Conservation (phyloP, 1,140 invertebrate species). For the Drosophila bocqueti region DNA sequence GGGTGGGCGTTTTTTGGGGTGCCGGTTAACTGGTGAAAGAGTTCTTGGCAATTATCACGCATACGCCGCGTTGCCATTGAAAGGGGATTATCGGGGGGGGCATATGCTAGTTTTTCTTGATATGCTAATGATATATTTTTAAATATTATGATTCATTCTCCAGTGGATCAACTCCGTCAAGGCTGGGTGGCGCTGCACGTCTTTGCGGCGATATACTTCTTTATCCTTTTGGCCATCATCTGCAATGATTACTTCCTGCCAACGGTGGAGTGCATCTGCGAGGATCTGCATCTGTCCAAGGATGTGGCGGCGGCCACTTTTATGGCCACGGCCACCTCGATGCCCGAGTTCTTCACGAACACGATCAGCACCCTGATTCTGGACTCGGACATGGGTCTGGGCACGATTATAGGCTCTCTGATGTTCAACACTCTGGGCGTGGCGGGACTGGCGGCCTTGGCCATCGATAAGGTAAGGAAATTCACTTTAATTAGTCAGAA, state of each 20-base stretch:
- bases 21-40: too few relatives aligned
- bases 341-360: conserved; percentile 96
- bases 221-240: conserved; percentile 91
- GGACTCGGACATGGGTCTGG: conserved; percentile 90
- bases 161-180: conserved; percentile 87
- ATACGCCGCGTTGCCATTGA: conserved; percentile 14
- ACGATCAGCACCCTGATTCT: conserved; percentile 93
- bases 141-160: background rate
- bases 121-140: background rate
- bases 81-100: background rate
- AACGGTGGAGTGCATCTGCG: conserved; percentile 92
- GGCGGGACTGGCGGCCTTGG: conserved; percentile 92
- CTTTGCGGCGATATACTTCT: conserved; percentile 92
- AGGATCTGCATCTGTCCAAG: conserved; percentile 89
- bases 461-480: conserved; percentile 88
- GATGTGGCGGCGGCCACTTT: conserved; percentile 97
- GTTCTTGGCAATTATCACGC: conserved; percentile 1
- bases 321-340: conserved; percentile 95
- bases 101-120: background rate
- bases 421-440: conserved; percentile 96
- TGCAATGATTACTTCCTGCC: conserved; percentile 95
- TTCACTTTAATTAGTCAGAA: background rate
- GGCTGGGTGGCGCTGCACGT: conserved; percentile 91
- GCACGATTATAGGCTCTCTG: conserved; percentile 94
- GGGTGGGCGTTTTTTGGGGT: background rate